phyloP scores from a whole-genome alignment of 2,113 vertebrate species.

The Diphyllodes magnificus region DNA sequence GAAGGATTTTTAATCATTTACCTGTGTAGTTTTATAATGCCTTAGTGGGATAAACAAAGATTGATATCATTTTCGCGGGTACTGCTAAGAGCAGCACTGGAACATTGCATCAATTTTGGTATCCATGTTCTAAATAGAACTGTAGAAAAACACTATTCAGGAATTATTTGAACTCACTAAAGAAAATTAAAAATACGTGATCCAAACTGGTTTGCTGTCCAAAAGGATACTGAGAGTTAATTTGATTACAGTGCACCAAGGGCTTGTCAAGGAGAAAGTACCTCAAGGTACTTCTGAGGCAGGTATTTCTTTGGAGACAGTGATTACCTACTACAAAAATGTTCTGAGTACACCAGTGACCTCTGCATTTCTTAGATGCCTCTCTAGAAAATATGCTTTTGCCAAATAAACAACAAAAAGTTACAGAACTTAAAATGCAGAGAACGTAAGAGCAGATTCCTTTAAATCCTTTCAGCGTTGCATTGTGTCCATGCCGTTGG shows the following conservation, averaged over 20 bases:
- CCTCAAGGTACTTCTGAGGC: background rate
- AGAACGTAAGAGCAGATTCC: background rate
- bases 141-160: background rate
- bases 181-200: background rate
- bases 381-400: background rate
- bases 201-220: background rate
- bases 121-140: background rate
- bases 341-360: background rate
- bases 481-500: fast-evolving
- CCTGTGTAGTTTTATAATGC: background rate
- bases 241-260: background rate
- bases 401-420: background rate
- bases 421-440: background rate
- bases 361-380: background rate
- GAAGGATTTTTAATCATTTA: background rate
- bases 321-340: background rate
- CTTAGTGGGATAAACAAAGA: background rate
- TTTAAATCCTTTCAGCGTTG: background rate
- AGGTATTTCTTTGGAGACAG: background rate
- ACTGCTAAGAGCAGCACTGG: background rate
- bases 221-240: background rate
- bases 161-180: background rate
- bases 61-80: background rate
- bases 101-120: background rate
- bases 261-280: background rate